Percentiles rank a stretch among this genome's conserved stretches.
Conservation (phyloP, 2,113 vertebrate species). For the Ptyas mucosa region DNA sequence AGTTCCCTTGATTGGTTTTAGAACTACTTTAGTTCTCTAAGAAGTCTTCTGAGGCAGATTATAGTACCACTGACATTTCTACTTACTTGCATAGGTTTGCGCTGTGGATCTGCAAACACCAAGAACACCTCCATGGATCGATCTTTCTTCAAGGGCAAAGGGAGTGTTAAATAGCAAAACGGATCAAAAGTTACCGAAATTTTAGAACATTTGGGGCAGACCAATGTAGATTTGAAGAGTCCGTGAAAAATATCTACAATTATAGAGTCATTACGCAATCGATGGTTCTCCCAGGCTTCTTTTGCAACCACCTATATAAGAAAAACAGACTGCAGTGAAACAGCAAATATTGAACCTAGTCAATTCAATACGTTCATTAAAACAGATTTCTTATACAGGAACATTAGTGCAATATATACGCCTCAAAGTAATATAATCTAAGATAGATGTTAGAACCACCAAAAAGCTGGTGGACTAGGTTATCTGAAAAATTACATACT, state of each 20-base stretch:
- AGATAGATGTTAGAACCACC: not conserved
- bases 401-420: not conserved
- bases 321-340: not conserved
- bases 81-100: conserved; percentile 86
- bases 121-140: conserved; percentile 86
- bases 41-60: not conserved
- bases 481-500: too few relatives aligned
- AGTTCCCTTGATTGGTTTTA: not conserved
- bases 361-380: not conserved
- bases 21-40: not conserved
- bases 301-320: conserved; percentile 80
- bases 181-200: conserved; percentile 91
- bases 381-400: not conserved
- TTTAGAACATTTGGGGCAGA: conserved; percentile 87
- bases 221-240: conserved; percentile 88
- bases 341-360: not conserved
- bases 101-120: conserved; percentile 83
- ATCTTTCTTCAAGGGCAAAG: conserved; percentile 89
- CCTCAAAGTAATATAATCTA: not conserved
- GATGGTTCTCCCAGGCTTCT: conserved; percentile 89
- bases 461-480: not conserved
- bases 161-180: conserved; percentile 91
- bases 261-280: conserved; percentile 84
- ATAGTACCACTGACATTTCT: not conserved
- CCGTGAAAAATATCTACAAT: conserved; percentile 91